Conservation (phyloP, 2,113 vertebrate species). For the Paramisgurnus dabryanus region DNA sequence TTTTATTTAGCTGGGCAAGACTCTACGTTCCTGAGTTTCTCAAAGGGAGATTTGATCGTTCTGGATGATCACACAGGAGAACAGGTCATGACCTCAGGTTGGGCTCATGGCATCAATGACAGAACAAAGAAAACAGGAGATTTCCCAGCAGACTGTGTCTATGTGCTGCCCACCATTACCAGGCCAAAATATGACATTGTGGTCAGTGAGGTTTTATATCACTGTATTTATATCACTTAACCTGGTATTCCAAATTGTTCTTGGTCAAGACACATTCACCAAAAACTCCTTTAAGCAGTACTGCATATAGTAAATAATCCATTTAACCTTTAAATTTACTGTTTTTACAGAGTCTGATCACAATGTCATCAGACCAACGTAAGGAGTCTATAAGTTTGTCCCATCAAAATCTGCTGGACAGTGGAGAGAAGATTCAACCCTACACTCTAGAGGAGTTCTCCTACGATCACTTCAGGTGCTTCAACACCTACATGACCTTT, state of each 20-base stretch:
- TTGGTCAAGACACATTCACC: not conserved
- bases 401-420: constrained; percentile 78
- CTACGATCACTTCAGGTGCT: constrained; percentile 94
- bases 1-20: constrained; percentile 81
- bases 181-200: constrained; percentile 86
- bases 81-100: constrained; percentile 91
- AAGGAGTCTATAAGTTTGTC: constrained; percentile 85
- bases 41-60: constrained; percentile 92
- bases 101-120: constrained; percentile 91
- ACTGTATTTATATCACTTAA: too few species aligned
- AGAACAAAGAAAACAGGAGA: constrained; percentile 90
- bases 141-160: constrained; percentile 91
- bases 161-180: constrained; percentile 88
- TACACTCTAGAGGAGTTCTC: constrained; percentile 97
- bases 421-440: constrained; percentile 81
- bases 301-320: not conserved
- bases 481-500: not conserved
- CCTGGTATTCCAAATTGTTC: not conserved
- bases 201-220: constrained; percentile 70
- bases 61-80: constrained; percentile 94
- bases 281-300: not conserved
- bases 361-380: constrained; percentile 92
- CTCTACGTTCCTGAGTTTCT: constrained; percentile 90
- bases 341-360: constrained; percentile 83
- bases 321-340: not conserved